A percentile compares a stretch with the other conserved stretches of the same genome.
Evolutionary conservation across 2,888 invertebrate genomes (phyloP).

Genomic region (Aquatica leii): DNA sequence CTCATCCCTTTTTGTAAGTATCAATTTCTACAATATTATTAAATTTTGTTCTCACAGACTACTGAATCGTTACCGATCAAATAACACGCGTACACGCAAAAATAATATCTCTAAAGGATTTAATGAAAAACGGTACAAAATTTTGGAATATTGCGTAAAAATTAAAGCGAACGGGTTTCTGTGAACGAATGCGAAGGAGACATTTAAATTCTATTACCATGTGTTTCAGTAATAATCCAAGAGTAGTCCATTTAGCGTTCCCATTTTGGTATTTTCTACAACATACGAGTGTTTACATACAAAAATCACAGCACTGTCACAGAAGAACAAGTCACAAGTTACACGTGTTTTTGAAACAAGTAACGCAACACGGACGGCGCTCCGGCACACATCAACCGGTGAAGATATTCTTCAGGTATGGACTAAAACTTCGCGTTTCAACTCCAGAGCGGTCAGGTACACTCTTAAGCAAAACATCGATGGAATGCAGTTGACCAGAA

Average conservation of each 20-base stretch:
- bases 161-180: too few species aligned
- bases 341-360: conserved; percentile 53
- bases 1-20: conserved; percentile 3
- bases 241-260: conserved; percentile 41
- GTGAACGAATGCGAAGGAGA: conserved; percentile 3
- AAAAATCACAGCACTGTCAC: conserved; percentile 45
- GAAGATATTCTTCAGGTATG: conserved; percentile 55
- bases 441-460: conserved; percentile 60
- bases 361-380: conserved; percentile 29
- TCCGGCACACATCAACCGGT: conserved; percentile 50
- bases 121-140: too few species aligned
- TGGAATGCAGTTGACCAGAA: conserved; percentile 57
- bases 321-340: conserved; percentile 47
- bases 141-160: too few species aligned
- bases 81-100: too few species aligned
- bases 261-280: conserved; percentile 35
- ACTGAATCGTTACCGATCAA: neutral
- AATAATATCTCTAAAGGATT: too few species aligned
- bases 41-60: neutral
- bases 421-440: conserved; percentile 54
- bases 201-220: conserved; percentile 49
- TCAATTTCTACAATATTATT: conserved; percentile 1
- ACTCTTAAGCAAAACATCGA: conserved; percentile 59
- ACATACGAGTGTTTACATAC: neutral
- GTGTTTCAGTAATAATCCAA: conserved; percentile 54